A percentile compares a stretch with the other conserved stretches of the same genome.
Evolutionary conservation across 2,797 vertebrate species (phyloP).

Genomic region (Stomatorhinus walkeri): DNA sequence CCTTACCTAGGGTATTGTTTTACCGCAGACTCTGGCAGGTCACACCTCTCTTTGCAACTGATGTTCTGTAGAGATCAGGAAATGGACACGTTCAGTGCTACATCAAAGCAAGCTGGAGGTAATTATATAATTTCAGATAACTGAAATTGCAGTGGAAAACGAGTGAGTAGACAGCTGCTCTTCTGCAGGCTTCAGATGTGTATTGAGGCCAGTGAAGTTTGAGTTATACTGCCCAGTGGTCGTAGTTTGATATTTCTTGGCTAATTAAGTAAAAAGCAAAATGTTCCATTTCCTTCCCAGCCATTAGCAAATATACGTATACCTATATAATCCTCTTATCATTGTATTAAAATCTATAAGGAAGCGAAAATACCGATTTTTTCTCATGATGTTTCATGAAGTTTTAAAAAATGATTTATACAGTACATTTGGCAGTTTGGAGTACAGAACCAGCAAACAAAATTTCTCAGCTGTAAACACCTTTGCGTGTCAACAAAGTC

Average conservation of each 20-base stretch:
- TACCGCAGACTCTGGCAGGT: neutral
- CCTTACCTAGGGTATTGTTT: neutral
- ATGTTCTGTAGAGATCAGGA: neutral
- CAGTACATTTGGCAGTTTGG: neutral
- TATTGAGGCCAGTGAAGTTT: neutral
- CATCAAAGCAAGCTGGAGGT: neutral
- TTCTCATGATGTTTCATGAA: neutral
- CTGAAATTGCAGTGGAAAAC: neutral
- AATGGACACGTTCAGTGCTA: neutral
- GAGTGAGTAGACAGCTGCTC: neutral
- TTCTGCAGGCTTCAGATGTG: neutral
- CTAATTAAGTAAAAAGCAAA: neutral
- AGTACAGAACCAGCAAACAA: neutral
- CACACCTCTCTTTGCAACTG: neutral
- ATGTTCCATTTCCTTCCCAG: neutral
- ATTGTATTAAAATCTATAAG: neutral
- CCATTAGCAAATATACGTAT: neutral
- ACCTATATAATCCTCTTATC: neutral
- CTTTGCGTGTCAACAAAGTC: neutral
- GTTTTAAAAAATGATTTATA: neutral
- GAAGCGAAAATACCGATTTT: neutral
- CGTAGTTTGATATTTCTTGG: neutral
- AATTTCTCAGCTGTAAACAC: neutral
- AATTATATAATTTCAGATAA: neutral
- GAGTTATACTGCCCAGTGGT: neutral